Evolutionary conservation across 2,113 vertebrate species (phyloP), one percentile per base, ranked within the genome.

Genomic region (Perca flavescens): DNA sequence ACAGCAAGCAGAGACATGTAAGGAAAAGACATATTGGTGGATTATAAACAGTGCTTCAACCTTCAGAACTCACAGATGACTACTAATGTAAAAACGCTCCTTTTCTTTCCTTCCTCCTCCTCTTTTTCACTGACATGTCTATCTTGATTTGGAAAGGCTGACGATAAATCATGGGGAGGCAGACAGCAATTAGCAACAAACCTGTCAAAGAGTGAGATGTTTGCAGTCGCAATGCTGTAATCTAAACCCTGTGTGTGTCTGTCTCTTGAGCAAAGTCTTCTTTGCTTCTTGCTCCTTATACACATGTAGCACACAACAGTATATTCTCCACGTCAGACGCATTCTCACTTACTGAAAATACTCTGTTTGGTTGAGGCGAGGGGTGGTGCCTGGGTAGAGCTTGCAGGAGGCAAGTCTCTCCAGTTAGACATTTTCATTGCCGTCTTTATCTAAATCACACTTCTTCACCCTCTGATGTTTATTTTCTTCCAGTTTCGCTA

Each of bases 1-100:
- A 80, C 50, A 74, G 74, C 36, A 22, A 71, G 81, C 77, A 80
- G 77, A 76, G 90, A 90, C 88, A 87, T 87, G 79, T 90, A 91
- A 88, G 85, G 91, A 63, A 82, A 87, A 77, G 64, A 61, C 82
- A 78, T 52, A 49, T 67, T 69, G 72, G 65, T 79, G 46, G 31
- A 79, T 62, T 84, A 60, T 89, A 88, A 89, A 93, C 82, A 74
- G 21, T 25, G 13, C 6, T 47, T 0, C 1, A 36, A 65, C 67
- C 61, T n/a, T 64, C 63, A 62, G 25, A 80, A 60, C 17, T 50
- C 64, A 22, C 25, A 49, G 56, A 34, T 40, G 54, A 50, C 28
- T 67, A 22, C 15, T 36, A 14, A 40, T 47, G 64, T 50, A 22
- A 50, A 61, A 79, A 63, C 14, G 17, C 21, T 16, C 10, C 34